Evolutionary conservation across 1,140 invertebrate genomes (phyloP).

Genomic region (Dendrolimus punctatus): DNA sequence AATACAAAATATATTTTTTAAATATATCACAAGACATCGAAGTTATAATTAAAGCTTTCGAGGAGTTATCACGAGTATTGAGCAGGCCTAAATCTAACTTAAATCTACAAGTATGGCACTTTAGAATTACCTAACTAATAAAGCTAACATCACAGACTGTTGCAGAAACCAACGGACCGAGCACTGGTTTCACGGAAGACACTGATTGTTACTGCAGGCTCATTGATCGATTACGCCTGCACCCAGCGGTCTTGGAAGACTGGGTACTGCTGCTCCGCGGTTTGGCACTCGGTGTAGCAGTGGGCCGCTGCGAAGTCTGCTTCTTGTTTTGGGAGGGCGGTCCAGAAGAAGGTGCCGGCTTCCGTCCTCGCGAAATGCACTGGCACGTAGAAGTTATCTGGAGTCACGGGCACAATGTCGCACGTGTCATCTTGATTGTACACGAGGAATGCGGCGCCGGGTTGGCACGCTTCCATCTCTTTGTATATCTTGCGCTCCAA

Average conservation of each 20-base stretch:
- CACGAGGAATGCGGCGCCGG: slow-evolving; percentile 74
- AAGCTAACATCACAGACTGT: slow-evolving; percentile 70
- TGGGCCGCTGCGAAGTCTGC: slow-evolving; percentile 69
- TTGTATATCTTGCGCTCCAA: slow-evolving; percentile 75
- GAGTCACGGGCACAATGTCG: slow-evolving; percentile 71
- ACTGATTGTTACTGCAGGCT: slow-evolving; percentile 40
- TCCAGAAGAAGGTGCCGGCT: slow-evolving; percentile 81
- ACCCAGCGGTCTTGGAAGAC: slow-evolving; percentile 75
- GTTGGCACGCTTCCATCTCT: slow-evolving; percentile 74
- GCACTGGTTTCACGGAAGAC: slow-evolving; percentile 73
- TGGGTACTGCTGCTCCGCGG: slow-evolving; percentile 72
- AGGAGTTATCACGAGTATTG: slow-evolving; percentile 55
- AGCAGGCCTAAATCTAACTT: slow-evolving; percentile 40
- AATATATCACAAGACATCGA: slow-evolving; percentile 57
- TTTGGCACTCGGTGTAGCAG: slow-evolving; percentile 71
- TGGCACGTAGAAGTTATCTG: slow-evolving; percentile 75
- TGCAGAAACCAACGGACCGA: slow-evolving; percentile 57
- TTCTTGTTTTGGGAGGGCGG: slow-evolving; percentile 75
- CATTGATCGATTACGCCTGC: slow-evolving; percentile 71
- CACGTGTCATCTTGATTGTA: slow-evolving; percentile 72
- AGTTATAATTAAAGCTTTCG: slow-evolving; percentile 60
- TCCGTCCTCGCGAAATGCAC: slow-evolving; percentile 78
- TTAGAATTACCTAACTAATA: slow-evolving; percentile 50
- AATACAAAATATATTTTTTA: slow-evolving; percentile 33
- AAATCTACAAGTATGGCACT: slow-evolving; percentile 49